Evolutionary conservation across 2,888 invertebrate genomes (phyloP), one percentile per base, ranked within the genome.

Genomic region (Prenolepis imparis): DNA sequence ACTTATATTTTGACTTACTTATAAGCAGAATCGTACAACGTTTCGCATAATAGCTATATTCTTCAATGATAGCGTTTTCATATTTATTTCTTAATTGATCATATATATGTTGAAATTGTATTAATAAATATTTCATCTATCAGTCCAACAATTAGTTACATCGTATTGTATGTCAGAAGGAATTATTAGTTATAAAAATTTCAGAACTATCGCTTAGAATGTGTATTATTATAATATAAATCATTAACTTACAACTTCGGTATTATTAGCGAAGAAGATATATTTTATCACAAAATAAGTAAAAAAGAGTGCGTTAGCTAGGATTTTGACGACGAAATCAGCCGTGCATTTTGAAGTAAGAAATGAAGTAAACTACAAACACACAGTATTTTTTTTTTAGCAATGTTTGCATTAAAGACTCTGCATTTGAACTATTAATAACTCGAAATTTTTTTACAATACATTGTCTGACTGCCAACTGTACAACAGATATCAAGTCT

Each of bases 41-140:
- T 67, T 15, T 66, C 0, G 39, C 39, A 32, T 41, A 15, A 3
- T 9, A 9, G 0, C 5, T 18, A 41, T 77, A 77, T 48, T 41
- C 41, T 5, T 66, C 12, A 8, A 41, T 4, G 3, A 77, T 77
- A 77, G 55, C 28, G 15, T 28, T 44, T 77, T 77, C 77, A 5
- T 66, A 66, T n/a, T 66, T 12, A 41, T 66, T 39, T 2, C 28
- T 66, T 41, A 77, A 3, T 9, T 77, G 2, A 3, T 41, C 18
- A n/a, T 8, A 41, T 15, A 66, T 3, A 5, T 57, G 5, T 0
- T 57, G n/a, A 28, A 67, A 5, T n/a, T 41, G n/a, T 9, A 6
- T 39, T 2, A 77, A 1, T 24, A 64, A 64, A 8, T 39, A 0
- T 8, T 64, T 75, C 0, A 75, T 11, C 75, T 75, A 1, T 24